These are phyloP conservation scores for Drosophila malerkotliana DNA, from an alignment of 1,140 invertebrate species.

Conservation along the genomic window DNA sequence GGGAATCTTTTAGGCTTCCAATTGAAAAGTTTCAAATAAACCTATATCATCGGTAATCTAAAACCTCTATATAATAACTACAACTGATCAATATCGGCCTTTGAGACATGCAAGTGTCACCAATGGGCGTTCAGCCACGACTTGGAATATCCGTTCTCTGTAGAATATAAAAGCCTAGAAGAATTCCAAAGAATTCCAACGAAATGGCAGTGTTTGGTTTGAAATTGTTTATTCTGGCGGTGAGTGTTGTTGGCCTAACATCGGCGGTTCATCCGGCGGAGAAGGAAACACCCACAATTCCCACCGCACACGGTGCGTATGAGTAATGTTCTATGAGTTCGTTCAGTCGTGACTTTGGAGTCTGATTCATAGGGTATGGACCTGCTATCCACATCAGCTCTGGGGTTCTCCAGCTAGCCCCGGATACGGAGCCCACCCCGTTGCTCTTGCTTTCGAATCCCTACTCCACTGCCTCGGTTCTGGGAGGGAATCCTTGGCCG, in stretches of 20 bases:
- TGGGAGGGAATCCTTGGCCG: constrained; percentile 23
- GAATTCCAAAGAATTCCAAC: background rate
- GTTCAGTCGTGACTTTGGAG: background rate
- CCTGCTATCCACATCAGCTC: constrained; percentile 66
- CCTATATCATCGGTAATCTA: too few relatives aligned
- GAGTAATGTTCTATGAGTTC: background rate
- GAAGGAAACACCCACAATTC: background rate
- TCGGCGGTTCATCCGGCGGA: constrained; percentile 1
- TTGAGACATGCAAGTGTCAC: constrained; percentile 33
- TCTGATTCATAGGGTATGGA: constrained; percentile 34
- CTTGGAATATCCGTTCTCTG: constrained; percentile 42
- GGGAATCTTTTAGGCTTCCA: constrained; percentile 3
- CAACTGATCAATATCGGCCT: constrained; percentile 4
- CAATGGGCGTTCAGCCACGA: constrained; percentile 61
- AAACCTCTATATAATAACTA: background rate
- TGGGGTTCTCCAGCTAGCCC: constrained; percentile 54
- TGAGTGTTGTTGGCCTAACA: background rate
- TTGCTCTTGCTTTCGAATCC: constrained; percentile 37
- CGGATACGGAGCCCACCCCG: constrained; percentile 45
- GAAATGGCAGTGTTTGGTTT: constrained; percentile 31
- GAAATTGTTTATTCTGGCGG: constrained; percentile 16
- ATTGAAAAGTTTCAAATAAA: background rate
- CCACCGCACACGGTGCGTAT: constrained; percentile 51
- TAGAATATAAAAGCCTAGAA: constrained; percentile 37
- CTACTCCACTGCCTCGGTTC: background rate